A percentile compares a stretch with the other conserved stretches of the same genome.
These are phyloP conservation scores for Globodera rostochiensis DNA, from an alignment of 1,140 invertebrate genomes.

Conservation along the genomic window DNA sequence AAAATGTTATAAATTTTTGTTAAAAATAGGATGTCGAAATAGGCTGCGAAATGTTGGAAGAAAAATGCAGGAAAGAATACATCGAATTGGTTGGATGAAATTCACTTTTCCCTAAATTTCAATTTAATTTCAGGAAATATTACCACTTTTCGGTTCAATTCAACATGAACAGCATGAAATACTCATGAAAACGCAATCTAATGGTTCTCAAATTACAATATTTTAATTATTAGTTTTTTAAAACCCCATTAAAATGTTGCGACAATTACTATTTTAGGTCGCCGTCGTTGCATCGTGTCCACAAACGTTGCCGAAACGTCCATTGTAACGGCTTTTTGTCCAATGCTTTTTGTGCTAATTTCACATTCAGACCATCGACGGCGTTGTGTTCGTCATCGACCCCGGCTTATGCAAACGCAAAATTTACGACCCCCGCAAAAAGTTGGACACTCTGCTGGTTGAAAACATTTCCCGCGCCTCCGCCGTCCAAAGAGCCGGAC, in stretches of 20 bases:
- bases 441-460: slow-evolving; percentile 72
- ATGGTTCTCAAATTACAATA: too few species aligned
- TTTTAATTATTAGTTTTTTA: too few species aligned
- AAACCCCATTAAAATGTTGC: too few species aligned
- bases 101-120: slow-evolving; percentile 70
- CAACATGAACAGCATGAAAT: slow-evolving; percentile 81
- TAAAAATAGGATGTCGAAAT: slow-evolving; percentile 76
- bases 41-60: slow-evolving; percentile 74
- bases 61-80: slow-evolving; percentile 72
- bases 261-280: too few species aligned
- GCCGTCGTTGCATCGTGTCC: slow-evolving; percentile 71
- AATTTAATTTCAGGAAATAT: too few species aligned
- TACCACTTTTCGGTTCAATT: slow-evolving; percentile 81
- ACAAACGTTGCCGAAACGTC: slow-evolving; percentile 22
- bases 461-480: slow-evolving; percentile 89
- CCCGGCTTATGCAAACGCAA: slow-evolving; percentile 99
- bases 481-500: slow-evolving; percentile 87
- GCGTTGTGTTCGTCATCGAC: slow-evolving; percentile 99
- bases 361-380: slow-evolving; percentile 85
- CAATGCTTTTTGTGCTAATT: slow-evolving; percentile 71
- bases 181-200: slow-evolving; percentile 72
- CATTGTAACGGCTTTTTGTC: background rate
- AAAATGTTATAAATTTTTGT: slow-evolving; percentile 9
- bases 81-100: slow-evolving; percentile 89
- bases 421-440: slow-evolving; percentile 91